Evolutionary conservation across 1,140 invertebrate species (phyloP).

Genomic region (Hyles euphorbiae): DNA sequence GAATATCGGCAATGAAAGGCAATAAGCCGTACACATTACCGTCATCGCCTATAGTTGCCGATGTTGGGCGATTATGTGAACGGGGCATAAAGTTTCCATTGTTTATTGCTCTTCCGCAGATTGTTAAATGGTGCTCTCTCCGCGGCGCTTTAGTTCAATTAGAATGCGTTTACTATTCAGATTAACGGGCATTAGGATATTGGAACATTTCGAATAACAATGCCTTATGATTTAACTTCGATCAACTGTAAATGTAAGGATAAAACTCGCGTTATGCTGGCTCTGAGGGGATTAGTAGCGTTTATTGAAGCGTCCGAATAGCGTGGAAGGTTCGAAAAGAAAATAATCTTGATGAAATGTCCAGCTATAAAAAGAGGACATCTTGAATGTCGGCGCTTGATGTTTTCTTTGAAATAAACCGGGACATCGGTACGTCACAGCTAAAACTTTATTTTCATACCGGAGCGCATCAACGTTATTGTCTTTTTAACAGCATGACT

Average conservation of each 20-base stretch:
- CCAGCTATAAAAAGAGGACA: constrained; percentile 45
- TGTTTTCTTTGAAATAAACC: constrained; percentile 40
- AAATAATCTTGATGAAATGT: constrained; percentile 62
- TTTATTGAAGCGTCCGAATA: constrained; percentile 27
- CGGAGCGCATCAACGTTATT: constrained; percentile 22
- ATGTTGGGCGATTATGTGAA: too few relatives aligned
- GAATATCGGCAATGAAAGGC: too few relatives aligned
- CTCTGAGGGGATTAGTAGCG: constrained; percentile 35
- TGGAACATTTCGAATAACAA: too few relatives aligned
- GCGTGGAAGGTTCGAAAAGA: constrained; percentile 42
- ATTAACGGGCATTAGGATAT: constrained; percentile 17
- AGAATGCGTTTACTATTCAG: constrained; percentile 16
- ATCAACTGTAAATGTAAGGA: background rate
- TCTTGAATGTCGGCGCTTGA: constrained; percentile 28
- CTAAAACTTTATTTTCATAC: constrained; percentile 49
- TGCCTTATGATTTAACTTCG: too few relatives aligned
- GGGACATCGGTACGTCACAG: constrained; percentile 29
- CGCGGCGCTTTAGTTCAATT: constrained; percentile 41
- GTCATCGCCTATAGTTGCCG: too few relatives aligned
- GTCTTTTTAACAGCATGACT: too few relatives aligned
- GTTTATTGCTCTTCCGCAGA: constrained; percentile 41
- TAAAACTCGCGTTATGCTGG: constrained; percentile 13
- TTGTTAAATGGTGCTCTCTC: constrained; percentile 34
- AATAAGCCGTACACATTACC: too few relatives aligned
- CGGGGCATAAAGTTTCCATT: constrained; percentile 65